Conservation (phyloP, 2,888 invertebrate species). For the Volucella zonaria region DNA sequence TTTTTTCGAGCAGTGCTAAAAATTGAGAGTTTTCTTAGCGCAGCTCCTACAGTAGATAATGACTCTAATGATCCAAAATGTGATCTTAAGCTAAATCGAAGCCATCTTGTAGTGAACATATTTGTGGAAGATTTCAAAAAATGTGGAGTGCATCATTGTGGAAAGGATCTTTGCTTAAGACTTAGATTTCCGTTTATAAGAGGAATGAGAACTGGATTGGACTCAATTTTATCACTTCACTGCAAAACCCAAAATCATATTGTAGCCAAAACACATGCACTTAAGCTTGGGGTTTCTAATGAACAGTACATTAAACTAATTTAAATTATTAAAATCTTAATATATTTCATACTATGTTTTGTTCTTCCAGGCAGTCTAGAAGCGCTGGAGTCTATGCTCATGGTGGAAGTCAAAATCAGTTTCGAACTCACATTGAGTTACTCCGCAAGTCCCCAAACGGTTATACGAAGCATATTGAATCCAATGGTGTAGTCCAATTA, state of each 20-base stretch:
- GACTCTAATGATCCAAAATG: slow-evolving; percentile 79
- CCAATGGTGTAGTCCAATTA: slow-evolving; percentile 84
- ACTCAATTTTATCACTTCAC: slow-evolving; percentile 84
- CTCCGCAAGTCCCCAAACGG: slow-evolving; percentile 83
- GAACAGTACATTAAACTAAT: slow-evolving; percentile 79
- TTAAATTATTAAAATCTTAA: no score
- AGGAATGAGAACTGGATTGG: slow-evolving; percentile 84
- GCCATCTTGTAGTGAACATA: slow-evolving; percentile 82
- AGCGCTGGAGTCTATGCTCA: slow-evolving; percentile 82
- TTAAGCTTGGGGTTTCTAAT: slow-evolving; percentile 82
- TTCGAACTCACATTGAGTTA: slow-evolving; percentile 84
- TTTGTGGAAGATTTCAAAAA: slow-evolving; percentile 83
- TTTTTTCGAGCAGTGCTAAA: slow-evolving; percentile 82
- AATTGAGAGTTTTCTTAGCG: slow-evolving; percentile 80
- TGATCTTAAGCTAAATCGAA: slow-evolving; percentile 78
- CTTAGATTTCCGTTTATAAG: slow-evolving; percentile 84
- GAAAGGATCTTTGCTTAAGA: slow-evolving; percentile 84
- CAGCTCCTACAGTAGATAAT: slow-evolving; percentile 81
- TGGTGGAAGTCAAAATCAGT: slow-evolving; percentile 84
- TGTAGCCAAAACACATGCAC: slow-evolving; percentile 83
- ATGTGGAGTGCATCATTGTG: slow-evolving; percentile 84
- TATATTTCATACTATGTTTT: background rate
- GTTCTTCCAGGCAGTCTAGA: slow-evolving; percentile 78
- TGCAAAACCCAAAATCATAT: slow-evolving; percentile 84
- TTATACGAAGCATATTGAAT: slow-evolving; percentile 83